A percentile compares a stretch with the other conserved stretches of the same genome.
Evolutionary conservation across 1,140 invertebrate genomes (phyloP).

Genomic region (Spodoptera frugiperda): DNA sequence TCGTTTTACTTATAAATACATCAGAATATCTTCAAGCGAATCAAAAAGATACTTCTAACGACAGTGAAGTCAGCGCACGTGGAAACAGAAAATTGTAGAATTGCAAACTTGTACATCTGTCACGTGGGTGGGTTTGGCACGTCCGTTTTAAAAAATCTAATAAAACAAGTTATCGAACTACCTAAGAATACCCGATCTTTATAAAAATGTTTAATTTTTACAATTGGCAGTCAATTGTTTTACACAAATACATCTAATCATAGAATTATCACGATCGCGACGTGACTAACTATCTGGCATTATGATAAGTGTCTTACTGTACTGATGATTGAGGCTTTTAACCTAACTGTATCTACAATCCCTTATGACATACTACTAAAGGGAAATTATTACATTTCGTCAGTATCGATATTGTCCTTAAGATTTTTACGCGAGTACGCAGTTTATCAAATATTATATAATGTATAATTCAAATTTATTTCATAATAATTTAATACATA

Average conservation of each 20-base stretch:
- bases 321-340: constrained; percentile 65
- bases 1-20: constrained; percentile 63
- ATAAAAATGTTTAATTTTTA: constrained; percentile 78
- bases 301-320: constrained; percentile 66
- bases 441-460: constrained; percentile 82
- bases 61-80: constrained; percentile 52
- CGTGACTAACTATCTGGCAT: constrained; percentile 74
- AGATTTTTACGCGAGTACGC: constrained; percentile 84
- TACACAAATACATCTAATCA: constrained; percentile 76
- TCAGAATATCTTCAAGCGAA: constrained; percentile 64
- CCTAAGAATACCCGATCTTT: constrained; percentile 82
- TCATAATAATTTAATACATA: constrained; percentile 71
- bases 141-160: constrained; percentile 76
- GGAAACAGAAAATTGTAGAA: constrained; percentile 29
- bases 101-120: constrained; percentile 22
- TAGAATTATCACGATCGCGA: constrained; percentile 80
- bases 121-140: constrained; percentile 76
- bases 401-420: constrained; percentile 85
- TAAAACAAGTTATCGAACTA: constrained; percentile 83
- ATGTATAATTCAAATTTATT: constrained; percentile 76
- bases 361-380: constrained; percentile 74
- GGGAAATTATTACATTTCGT: constrained; percentile 78
- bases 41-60: constrained; percentile 63
- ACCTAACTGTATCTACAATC: constrained; percentile 77
- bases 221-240: constrained; percentile 85